Percentiles rank a stretch among this genome's conserved stretches.
These are phyloP conservation scores for Cryptomyrus ogoouensis DNA, from an alignment of 2,113 vertebrate genomes.

Conservation along the genomic window DNA sequence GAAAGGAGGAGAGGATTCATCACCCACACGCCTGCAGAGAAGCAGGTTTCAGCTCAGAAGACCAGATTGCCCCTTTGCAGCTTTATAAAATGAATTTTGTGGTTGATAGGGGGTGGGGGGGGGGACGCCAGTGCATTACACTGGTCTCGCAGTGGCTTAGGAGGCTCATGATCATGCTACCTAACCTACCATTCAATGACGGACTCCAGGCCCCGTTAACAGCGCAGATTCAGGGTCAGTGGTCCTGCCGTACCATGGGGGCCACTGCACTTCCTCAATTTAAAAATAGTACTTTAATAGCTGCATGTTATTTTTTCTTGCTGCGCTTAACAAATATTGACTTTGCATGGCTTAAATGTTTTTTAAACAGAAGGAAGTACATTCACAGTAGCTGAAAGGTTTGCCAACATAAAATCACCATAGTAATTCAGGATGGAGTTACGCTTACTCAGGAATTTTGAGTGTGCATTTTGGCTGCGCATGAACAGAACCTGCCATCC, in stretches of 20 bases:
- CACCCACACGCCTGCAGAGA: not conserved
- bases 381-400: not conserved
- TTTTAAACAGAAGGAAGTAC: not conserved
- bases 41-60: not conserved
- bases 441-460: not conserved
- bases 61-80: not conserved
- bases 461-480: not conserved
- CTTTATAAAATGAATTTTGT: not conserved
- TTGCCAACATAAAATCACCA: not conserved
- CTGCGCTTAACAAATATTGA: slow-evolving; percentile 38
- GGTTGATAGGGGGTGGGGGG: not conserved
- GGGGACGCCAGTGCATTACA: not conserved
- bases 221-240: not conserved
- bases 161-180: not conserved
- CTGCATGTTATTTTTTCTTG: not conserved
- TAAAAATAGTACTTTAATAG: slow-evolving; percentile 3
- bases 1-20: not conserved
- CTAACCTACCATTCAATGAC: not conserved
- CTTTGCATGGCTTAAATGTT: slow-evolving; percentile 32
- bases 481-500: not conserved
- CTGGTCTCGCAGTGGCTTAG: not conserved
- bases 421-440: not conserved
- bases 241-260: not conserved
- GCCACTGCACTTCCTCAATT: not conserved
- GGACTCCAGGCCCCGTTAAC: not conserved